Conservation (phyloP, 1,140 invertebrate species). For the Mizuhopecten yessoensis region DNA sequence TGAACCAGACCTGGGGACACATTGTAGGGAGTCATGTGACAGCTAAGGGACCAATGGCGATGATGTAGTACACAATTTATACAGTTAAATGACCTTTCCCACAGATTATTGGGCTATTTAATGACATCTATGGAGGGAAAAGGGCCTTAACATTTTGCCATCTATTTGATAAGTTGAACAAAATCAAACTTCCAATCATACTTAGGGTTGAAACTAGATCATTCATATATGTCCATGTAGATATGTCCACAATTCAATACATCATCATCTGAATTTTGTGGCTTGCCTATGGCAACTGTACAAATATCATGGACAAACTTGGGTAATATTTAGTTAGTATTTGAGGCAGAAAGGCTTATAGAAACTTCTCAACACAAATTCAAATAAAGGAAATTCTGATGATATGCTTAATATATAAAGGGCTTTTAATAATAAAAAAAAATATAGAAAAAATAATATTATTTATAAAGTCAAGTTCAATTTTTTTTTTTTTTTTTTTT, state of each 20-base stretch:
- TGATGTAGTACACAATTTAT: neutral
- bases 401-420: too few relatives aligned
- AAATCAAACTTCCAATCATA: neutral
- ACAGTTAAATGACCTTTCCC: neutral
- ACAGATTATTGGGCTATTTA: neutral
- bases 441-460: too few relatives aligned
- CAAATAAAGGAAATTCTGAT: too few relatives aligned
- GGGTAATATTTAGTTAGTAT: too few relatives aligned
- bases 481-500: too few relatives aligned
- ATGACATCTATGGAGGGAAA: neutral
- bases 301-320: too few relatives aligned
- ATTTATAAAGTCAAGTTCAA: too few relatives aligned
- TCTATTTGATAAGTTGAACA: neutral
- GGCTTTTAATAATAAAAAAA: too few relatives aligned
- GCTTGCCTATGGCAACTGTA: too few relatives aligned
- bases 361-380: too few relatives aligned
- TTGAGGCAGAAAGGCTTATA: too few relatives aligned
- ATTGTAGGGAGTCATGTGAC: neutral
- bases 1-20: constrained; percentile 3
- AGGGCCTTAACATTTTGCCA: neutral
- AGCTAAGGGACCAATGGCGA: neutral
- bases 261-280: too few relatives aligned
- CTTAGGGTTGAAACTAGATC: neutral
- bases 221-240: neutral
- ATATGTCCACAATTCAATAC: neutral